These are phyloP conservation scores for Globicephala melas DNA, from an alignment of 2,113 vertebrate species.

Conservation along the genomic window DNA sequence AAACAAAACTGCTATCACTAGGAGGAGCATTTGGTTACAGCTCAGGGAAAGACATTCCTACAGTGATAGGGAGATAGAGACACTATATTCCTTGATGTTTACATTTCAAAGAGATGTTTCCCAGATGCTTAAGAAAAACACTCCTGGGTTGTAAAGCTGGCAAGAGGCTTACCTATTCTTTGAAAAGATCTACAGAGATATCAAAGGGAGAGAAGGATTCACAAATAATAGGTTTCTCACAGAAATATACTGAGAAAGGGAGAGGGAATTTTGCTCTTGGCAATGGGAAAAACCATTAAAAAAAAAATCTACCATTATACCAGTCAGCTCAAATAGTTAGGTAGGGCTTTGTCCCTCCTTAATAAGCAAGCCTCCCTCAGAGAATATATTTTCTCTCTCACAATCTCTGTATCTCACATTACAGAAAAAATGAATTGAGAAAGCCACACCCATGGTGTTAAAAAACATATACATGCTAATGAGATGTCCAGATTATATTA, in stretches of 20 bases:
- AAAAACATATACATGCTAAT: neutral
- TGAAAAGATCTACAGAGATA: neutral
- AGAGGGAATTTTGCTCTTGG: neutral
- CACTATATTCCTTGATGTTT: neutral
- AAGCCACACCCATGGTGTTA: neutral
- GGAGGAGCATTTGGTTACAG: neutral
- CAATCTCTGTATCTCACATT: neutral
- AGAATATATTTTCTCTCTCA: neutral
- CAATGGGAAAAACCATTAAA: neutral
- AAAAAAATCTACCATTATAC: neutral
- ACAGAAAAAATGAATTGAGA: neutral
- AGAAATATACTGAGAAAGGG: neutral
- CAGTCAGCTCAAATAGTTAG: neutral
- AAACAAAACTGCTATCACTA: neutral
- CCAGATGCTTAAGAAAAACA: neutral
- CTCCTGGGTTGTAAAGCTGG: neutral
- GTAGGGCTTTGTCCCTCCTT: neutral
- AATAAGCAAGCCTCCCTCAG: neutral
- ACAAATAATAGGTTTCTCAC: neutral
- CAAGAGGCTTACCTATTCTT: neutral
- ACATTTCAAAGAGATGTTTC: neutral
- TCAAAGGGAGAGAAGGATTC: neutral
- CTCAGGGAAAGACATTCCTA: neutral
- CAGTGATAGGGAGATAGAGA: neutral
- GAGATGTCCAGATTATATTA: neutral